Base-by-base conservation (phyloP, 2,888 invertebrate genomes). In the Rhagophthalmus giganteus region DNA sequence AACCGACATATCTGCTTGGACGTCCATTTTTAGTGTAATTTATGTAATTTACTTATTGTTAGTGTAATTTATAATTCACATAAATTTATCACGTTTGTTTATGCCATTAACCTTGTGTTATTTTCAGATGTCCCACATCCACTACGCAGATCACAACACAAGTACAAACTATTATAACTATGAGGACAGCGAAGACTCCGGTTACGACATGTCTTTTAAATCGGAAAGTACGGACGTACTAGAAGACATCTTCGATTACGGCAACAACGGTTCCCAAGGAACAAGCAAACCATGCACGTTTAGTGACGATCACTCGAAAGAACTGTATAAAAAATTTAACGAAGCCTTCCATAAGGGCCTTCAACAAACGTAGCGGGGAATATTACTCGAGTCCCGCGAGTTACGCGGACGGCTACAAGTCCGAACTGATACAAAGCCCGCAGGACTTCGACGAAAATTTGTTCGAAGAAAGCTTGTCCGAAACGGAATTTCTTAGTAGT, bases 171-270 rank as follows among this genome's bases (percentile, higher is more conserved):
- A 34, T 12, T 39, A 27, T 33, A 57, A 60, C 14, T 72, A 78
- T 60, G 79, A 80, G 38, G 78, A 80, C 69, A 89, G 88, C 56
- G 86, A 84, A 46, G 90, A 90, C 67, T 90, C 89, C 0, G 90
- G 90, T 34, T 84, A 88, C 67, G 89, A 89, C 62, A 82, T 85
- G 60, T 84, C 83, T 59, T 85, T 82, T 69, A 84, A 84, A 69
- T 83, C 75, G 1, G 75, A 75, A 63, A 61, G 58, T 2, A 69
- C 72, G 8, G 70, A 71, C 16, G 62, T 61, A 48, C 60, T 64
- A 25, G 73, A 74, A 37, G 74, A 74, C 52, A 64, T 64, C 33
- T 68, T 69, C 50, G 73, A 73, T 12, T 69, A 69, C 57, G 74
- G 74, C 28, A 60, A 74, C 27, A 66, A 67, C 12, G 57, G 11